Percentiles rank a stretch among this genome's conserved stretches.
Evolutionary conservation across 2,888 invertebrate species (phyloP).

Genomic region (Thymelicus sylvestris): DNA sequence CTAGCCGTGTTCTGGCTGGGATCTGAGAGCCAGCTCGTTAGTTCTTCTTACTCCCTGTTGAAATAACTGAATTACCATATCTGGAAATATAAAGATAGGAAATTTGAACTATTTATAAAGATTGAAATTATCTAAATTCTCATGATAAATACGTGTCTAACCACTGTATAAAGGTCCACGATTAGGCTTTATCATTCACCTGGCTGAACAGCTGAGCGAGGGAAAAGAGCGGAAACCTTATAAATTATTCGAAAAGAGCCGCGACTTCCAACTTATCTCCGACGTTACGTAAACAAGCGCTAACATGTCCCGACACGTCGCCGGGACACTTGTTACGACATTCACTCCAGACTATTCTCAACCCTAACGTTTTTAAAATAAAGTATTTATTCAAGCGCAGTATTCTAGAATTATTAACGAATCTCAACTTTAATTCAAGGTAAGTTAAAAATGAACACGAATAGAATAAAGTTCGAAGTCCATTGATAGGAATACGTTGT

Average conservation of each 20-base stretch:
- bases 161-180: no score
- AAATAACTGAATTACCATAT: no score
- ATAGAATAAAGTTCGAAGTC: constrained; percentile 1
- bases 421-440: background rate
- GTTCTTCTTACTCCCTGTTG: no score
- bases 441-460: background rate
- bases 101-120: no score
- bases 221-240: constrained; percentile 17
- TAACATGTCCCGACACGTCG: constrained; percentile 20
- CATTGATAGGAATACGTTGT: background rate
- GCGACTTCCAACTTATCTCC: constrained; percentile 24
- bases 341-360: background rate
- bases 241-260: constrained; percentile 21
- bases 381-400: background rate
- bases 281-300: constrained; percentile 25
- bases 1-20: no score
- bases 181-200: background rate
- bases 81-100: no score
- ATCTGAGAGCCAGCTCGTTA: no score
- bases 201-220: constrained; percentile 3
- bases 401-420: background rate
- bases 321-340: background rate
- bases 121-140: no score
- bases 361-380: background rate
- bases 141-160: no score